phyloP scores from a whole-genome alignment of 2,113 vertebrate species.

The Periophthalmodon schlosseri region DNA sequence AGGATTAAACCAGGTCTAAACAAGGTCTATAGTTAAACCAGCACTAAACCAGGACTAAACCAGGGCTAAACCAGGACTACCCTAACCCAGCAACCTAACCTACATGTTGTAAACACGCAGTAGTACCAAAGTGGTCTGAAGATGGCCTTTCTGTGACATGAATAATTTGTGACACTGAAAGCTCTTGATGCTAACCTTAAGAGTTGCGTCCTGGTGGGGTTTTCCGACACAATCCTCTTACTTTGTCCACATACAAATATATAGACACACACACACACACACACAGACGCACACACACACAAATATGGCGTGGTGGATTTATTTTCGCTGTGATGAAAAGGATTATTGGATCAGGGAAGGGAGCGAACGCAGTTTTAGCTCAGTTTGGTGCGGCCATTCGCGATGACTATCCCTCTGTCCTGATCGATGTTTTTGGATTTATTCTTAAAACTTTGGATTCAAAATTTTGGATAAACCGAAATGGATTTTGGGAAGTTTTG shows the following conservation, averaged over 20 bases:
- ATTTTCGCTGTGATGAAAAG: slow-evolving; percentile 78
- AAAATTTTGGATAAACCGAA: background rate
- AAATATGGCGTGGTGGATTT: slow-evolving; percentile 74
- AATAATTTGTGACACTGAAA: slow-evolving; percentile 3
- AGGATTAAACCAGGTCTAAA: background rate
- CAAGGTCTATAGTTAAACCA: background rate
- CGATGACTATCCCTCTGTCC: slow-evolving; percentile 51
- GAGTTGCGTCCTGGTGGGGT: slow-evolving; percentile 23
- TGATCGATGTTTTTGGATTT: slow-evolving; percentile 23
- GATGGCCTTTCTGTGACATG: slow-evolving; percentile 6
- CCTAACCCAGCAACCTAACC: background rate
- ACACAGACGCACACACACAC: slow-evolving; percentile 16
- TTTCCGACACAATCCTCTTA: slow-evolving; percentile 70
- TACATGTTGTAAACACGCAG: background rate
- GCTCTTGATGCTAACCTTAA: slow-evolving; percentile 18
- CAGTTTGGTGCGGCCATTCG: slow-evolving; percentile 68
- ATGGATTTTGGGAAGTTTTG: slow-evolving; percentile 9
- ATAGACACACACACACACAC: slow-evolving; percentile 22
- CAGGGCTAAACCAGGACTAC: background rate
- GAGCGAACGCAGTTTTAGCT: slow-evolving; percentile 67
- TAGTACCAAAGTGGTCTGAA: background rate
- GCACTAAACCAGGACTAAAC: background rate
- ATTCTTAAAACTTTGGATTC: background rate
- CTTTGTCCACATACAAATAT: slow-evolving; percentile 29
- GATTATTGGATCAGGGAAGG: slow-evolving; percentile 79